Conservation (phyloP, 2,888 invertebrate species). For the Chymomyza amoena region DNA sequence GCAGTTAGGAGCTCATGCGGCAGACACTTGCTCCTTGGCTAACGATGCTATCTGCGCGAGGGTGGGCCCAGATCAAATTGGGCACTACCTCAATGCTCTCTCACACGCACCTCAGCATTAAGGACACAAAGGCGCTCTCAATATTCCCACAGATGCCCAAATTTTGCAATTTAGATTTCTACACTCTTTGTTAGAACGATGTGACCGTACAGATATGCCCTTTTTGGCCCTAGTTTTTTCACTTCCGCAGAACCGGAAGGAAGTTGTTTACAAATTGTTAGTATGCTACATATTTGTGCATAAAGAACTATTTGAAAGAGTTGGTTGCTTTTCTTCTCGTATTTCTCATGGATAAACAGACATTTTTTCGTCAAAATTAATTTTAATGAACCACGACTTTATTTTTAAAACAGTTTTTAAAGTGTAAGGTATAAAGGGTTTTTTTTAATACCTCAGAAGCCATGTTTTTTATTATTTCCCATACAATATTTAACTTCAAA, state of each 20-base stretch:
- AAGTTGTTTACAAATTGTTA: slow-evolving; percentile 38
- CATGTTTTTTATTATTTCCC: too few relatives aligned
- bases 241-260: slow-evolving; percentile 64
- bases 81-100: slow-evolving; percentile 34
- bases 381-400: too few relatives aligned
- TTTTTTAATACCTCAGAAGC: too few relatives aligned
- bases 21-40: slow-evolving; percentile 28
- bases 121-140: slow-evolving; percentile 13
- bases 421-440: too few relatives aligned
- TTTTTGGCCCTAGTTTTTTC: slow-evolving; percentile 17
- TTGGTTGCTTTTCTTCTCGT: neutral
- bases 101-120: neutral
- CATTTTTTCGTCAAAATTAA: too few relatives aligned
- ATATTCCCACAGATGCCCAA: slow-evolving; percentile 58
- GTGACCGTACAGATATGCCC: slow-evolving; percentile 43
- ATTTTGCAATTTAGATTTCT: slow-evolving; percentile 72
- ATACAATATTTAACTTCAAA: too few relatives aligned
- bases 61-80: slow-evolving; percentile 70
- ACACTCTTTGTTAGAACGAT: slow-evolving; percentile 42
- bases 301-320: neutral
- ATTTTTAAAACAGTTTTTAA: too few relatives aligned
- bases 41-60: slow-evolving; percentile 64
- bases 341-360: too few relatives aligned
- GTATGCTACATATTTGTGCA: neutral
- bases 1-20: neutral